These are phyloP conservation scores for Macheiramphus alcinus DNA, from an alignment of 2,113 vertebrate species.

Conservation along the genomic window DNA sequence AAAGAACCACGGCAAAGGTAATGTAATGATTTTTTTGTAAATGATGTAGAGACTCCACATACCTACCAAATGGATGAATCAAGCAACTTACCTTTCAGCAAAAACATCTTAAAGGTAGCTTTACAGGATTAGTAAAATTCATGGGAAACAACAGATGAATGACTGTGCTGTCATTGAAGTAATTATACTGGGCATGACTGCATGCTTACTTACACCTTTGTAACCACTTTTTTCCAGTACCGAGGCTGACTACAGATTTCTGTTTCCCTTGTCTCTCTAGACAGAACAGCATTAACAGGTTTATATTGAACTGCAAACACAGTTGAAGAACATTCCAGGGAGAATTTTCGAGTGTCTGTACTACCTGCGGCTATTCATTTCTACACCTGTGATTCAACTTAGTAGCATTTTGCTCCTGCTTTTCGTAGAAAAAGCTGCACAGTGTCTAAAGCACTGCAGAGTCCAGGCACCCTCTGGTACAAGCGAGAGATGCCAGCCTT, in stretches of 20 bases:
- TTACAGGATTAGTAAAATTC: not conserved
- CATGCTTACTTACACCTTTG: not conserved
- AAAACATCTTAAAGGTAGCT: not conserved
- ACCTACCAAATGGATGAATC: not conserved
- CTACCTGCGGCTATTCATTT: not conserved
- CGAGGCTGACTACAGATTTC: not conserved
- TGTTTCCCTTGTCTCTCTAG: not conserved
- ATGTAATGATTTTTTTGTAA: not conserved
- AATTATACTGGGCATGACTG: not conserved
- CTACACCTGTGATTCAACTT: not conserved
- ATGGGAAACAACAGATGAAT: not conserved
- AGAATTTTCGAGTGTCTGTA: not conserved
- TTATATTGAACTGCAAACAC: not conserved
- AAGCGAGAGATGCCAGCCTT: not conserved
- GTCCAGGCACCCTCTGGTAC: not conserved
- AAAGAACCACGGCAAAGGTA: not conserved
- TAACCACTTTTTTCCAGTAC: not conserved
- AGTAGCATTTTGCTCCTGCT: not conserved
- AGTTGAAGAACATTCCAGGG: not conserved
- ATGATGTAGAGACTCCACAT: not conserved
- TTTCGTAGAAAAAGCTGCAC: not conserved
- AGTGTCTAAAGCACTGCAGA: not conserved
- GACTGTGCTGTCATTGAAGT: not conserved
- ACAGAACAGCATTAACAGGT: not conserved
- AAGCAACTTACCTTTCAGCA: not conserved